phyloP scores from a whole-genome alignment of 2,797 vertebrate species.

The Aratinga solstitialis region DNA sequence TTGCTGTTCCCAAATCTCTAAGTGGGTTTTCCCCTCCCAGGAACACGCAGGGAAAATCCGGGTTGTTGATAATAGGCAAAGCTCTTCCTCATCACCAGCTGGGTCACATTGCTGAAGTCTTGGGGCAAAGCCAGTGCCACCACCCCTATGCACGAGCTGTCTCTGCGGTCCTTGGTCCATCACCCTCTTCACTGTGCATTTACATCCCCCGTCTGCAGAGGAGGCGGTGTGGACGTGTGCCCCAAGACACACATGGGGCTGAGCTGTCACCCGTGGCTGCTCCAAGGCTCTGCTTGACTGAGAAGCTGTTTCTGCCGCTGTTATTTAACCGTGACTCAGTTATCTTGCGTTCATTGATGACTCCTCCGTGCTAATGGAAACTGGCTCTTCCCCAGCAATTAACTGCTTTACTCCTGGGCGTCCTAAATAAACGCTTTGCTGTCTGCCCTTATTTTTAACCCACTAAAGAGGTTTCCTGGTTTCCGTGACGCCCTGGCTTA shows the following conservation, averaged over 20 bases:
- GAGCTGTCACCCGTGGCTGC: background rate
- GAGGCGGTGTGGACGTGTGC: background rate
- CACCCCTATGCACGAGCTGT: rapidly evolving
- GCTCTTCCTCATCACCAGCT: background rate
- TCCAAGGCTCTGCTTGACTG: background rate
- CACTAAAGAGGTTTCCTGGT: constrained; percentile 44
- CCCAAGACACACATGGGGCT: rapidly evolving
- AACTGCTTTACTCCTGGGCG: background rate
- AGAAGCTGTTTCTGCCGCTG: background rate
- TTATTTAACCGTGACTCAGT: constrained; percentile 52
- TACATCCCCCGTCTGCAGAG: background rate
- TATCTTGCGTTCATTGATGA: constrained; percentile 4
- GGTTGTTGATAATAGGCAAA: background rate
- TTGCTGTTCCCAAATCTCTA: background rate
- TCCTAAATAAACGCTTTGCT: background rate
- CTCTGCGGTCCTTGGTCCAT: background rate
- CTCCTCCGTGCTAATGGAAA: constrained; percentile 11
- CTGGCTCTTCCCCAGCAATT: constrained; percentile 36
- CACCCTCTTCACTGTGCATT: rapidly evolving
- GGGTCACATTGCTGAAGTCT: background rate
- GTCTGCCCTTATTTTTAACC: constrained; percentile 55
- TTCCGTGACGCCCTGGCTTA: constrained; percentile 12
- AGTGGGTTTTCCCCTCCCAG: rapidly evolving
- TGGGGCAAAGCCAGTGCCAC: background rate
- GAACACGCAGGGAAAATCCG: rapidly evolving